These are phyloP conservation scores for Pagrus major DNA, from an alignment of 2,113 vertebrate species.

Conservation along the genomic window DNA sequence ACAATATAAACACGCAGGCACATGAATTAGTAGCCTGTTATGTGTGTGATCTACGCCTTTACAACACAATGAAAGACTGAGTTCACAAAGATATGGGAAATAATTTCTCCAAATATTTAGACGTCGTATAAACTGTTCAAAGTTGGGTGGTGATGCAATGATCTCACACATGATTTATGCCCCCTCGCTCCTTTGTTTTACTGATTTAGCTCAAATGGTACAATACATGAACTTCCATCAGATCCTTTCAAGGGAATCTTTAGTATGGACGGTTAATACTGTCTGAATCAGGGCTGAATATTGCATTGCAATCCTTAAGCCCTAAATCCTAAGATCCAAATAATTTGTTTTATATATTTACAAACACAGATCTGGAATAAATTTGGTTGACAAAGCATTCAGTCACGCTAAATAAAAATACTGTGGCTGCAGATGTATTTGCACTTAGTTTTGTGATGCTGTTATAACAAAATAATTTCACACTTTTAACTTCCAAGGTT, in stretches of 20 bases:
- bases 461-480: slow-evolving; percentile 7
- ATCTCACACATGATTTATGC: slow-evolving; percentile 48
- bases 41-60: slow-evolving; percentile 59
- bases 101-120: slow-evolving; percentile 72
- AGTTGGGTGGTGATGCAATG: slow-evolving; percentile 51
- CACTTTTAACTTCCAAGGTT: slow-evolving; percentile 27
- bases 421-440: background rate
- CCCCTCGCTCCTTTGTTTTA: slow-evolving; percentile 60
- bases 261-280: background rate
- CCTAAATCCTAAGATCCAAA: too few relatives aligned
- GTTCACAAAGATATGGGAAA: slow-evolving; percentile 61
- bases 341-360: background rate
- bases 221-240: slow-evolving; percentile 32
- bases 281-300: background rate
- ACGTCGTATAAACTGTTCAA: slow-evolving; percentile 64
- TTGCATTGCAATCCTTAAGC: background rate
- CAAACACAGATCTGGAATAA: background rate
- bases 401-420: background rate
- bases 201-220: slow-evolving; percentile 27
- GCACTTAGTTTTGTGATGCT: background rate
- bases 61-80: slow-evolving; percentile 68
- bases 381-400: background rate
- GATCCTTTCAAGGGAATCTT: background rate
- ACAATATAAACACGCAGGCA: slow-evolving; percentile 56
- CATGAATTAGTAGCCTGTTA: slow-evolving; percentile 55